A percentile compares a stretch with the other conserved stretches of the same genome.
phyloP scores from a whole-genome alignment of 2,113 vertebrate species.

The Bettongia penicillata region DNA sequence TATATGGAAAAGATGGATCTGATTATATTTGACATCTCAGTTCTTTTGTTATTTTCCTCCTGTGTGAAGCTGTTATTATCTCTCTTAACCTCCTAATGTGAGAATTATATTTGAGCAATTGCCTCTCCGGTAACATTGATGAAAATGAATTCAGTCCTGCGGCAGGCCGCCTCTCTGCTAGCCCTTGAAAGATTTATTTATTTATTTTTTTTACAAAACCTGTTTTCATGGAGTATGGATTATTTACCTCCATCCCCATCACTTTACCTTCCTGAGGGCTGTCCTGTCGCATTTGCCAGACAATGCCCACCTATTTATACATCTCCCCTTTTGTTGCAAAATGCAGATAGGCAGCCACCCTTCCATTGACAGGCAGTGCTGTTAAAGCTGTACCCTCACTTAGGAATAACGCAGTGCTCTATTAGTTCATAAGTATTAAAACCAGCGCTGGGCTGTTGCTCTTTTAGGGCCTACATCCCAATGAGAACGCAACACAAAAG shows the following conservation, averaged over 20 bases:
- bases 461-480: background rate
- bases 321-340: constrained; percentile 62
- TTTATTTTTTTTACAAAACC: constrained; percentile 19
- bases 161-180: constrained; percentile 47
- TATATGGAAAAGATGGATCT: constrained; percentile 54
- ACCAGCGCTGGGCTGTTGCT: constrained; percentile 34
- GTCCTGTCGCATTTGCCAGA: constrained; percentile 52
- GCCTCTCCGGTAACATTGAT: constrained; percentile 62
- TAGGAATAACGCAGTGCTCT: constrained; percentile 38
- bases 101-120: constrained; percentile 69
- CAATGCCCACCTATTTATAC: constrained; percentile 60
- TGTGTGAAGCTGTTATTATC: constrained; percentile 59
- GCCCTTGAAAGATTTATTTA: constrained; percentile 35
- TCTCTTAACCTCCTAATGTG: constrained; percentile 68
- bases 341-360: constrained; percentile 42
- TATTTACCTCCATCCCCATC: constrained; percentile 46
- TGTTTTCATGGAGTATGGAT: constrained; percentile 55
- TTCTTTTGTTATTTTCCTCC: constrained; percentile 68
- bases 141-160: constrained; percentile 55
- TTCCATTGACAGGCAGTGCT: constrained; percentile 41
- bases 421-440: constrained; percentile 54
- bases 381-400: constrained; percentile 52
- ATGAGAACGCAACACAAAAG: constrained; percentile 46
- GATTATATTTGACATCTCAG: constrained; percentile 62
- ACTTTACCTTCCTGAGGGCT: background rate